These are phyloP conservation scores for Linnaemya tessellans DNA, from an alignment of 2,888 invertebrate genomes.

Conservation along the genomic window DNA sequence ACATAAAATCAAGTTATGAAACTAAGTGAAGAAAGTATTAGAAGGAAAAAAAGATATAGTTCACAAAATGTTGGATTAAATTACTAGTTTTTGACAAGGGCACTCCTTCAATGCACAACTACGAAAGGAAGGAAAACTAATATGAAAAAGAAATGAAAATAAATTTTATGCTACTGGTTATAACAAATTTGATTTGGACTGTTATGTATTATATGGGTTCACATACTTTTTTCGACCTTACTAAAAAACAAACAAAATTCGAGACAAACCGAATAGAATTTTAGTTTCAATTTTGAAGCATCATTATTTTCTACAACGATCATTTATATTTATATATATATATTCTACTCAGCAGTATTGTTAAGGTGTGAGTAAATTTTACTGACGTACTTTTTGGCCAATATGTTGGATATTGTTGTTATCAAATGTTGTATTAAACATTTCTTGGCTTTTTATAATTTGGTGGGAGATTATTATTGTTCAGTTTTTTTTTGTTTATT, in stretches of 20 bases:
- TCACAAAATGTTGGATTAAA: background rate
- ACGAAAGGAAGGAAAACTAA: slow-evolving; percentile 54
- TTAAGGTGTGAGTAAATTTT: slow-evolving; percentile 51
- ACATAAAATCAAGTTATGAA: background rate
- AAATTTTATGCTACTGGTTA: slow-evolving; percentile 51
- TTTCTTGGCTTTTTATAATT: slow-evolving; percentile 49
- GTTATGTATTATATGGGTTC: slow-evolving; percentile 74
- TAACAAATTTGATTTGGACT: slow-evolving; percentile 50
- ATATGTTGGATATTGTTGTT: too few relatives aligned
- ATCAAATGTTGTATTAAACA: background rate
- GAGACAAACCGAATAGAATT: slow-evolving; percentile 81
- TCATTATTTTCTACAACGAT: slow-evolving; percentile 44
- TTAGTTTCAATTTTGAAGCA: slow-evolving; percentile 71
- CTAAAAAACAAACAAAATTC: slow-evolving; percentile 83
- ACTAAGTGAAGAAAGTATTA: background rate
- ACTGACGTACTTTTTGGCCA: slow-evolving; percentile 45
- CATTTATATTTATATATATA: background rate
- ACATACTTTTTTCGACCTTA: slow-evolving; percentile 81
- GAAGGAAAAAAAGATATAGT: background rate
- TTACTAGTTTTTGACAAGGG: slow-evolving; percentile 58
- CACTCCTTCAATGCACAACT: slow-evolving; percentile 65
- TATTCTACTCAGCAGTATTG: slow-evolving; percentile 37
- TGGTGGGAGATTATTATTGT: slow-evolving; percentile 74
- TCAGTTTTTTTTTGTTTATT: slow-evolving; percentile 45
- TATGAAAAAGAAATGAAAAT: slow-evolving; percentile 51